phyloP scores from a whole-genome alignment of 2,888 invertebrate genomes.

The Xanthia togata region DNA sequence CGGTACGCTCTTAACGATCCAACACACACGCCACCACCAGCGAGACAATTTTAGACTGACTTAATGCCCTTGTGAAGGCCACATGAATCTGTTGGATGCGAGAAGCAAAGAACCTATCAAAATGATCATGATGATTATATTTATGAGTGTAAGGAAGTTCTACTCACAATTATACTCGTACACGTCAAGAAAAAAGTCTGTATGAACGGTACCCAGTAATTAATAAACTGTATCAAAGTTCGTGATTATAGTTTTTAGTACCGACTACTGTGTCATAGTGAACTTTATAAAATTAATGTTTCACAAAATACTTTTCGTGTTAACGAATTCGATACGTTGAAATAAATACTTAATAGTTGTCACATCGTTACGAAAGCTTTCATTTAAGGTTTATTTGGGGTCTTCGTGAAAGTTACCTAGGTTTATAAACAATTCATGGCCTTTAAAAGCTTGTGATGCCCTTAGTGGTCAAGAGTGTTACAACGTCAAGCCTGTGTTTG shows the following conservation, averaged over 20 bases:
- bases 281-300: conserved; percentile 18
- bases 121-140: neutral
- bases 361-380: conserved; percentile 46
- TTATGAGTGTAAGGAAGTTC: neutral
- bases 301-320: conserved; percentile 19
- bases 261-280: neutral
- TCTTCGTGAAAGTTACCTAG: conserved; percentile 41
- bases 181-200: neutral
- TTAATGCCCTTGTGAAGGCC: neutral
- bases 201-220: conserved; percentile 23
- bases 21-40: too few relatives aligned
- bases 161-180: neutral
- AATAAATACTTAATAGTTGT: conserved; percentile 51
- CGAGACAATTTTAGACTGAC: too few relatives aligned
- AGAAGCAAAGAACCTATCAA: neutral
- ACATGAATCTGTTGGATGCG: neutral
- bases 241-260: conserved; percentile 17
- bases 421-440: conserved; percentile 58
- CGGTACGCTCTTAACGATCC: too few relatives aligned
- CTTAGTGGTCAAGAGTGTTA: conserved; percentile 24
- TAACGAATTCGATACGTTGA: conserved; percentile 33
- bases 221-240: conserved; percentile 17
- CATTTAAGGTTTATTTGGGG: conserved; percentile 27
- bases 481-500: neutral
- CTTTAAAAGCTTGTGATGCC: conserved; percentile 42